These are phyloP conservation scores for Adoxophyes honmai DNA, from an alignment of 1,140 invertebrate species.

Conservation along the genomic window DNA sequence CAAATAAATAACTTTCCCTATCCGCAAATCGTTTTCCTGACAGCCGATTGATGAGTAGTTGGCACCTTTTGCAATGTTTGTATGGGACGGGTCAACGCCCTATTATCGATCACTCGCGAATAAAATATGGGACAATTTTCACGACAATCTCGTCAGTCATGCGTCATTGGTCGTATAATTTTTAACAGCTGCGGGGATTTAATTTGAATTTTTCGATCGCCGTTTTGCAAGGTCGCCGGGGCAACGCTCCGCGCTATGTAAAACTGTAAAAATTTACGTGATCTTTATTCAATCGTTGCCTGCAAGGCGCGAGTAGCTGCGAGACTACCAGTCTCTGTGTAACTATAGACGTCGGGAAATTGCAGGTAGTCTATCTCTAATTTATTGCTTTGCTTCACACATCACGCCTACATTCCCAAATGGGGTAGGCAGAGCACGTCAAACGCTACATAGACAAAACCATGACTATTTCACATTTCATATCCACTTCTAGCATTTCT, in stretches of 20 bases:
- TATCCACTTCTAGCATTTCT: no score
- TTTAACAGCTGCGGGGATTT: background rate
- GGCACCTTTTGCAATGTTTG: conserved; percentile 31
- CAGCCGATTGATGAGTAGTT: conserved; percentile 25
- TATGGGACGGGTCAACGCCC: conserved; percentile 40
- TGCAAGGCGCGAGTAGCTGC: no score
- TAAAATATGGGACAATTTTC: conserved; percentile 66
- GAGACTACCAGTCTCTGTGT: no score
- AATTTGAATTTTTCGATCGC: conserved; percentile 8
- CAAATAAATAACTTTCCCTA: conserved; percentile 23
- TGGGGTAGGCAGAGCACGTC: no score
- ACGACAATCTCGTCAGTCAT: conserved; percentile 35
- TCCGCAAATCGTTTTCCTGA: conserved; percentile 21
- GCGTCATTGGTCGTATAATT: conserved; percentile 22
- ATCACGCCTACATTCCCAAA: no score
- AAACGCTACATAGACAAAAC: no score
- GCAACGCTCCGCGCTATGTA: background rate
- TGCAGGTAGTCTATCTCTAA: no score
- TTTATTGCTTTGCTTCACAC: no score
- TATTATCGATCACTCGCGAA: conserved; percentile 57
- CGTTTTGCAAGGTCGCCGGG: conserved; percentile 11
- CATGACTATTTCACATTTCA: no score
- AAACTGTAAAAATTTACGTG: no score
- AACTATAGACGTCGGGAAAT: no score
- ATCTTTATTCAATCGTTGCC: no score